Conservation (phyloP, 2,113 vertebrate species). For the Oreotrochilus melanogaster region DNA sequence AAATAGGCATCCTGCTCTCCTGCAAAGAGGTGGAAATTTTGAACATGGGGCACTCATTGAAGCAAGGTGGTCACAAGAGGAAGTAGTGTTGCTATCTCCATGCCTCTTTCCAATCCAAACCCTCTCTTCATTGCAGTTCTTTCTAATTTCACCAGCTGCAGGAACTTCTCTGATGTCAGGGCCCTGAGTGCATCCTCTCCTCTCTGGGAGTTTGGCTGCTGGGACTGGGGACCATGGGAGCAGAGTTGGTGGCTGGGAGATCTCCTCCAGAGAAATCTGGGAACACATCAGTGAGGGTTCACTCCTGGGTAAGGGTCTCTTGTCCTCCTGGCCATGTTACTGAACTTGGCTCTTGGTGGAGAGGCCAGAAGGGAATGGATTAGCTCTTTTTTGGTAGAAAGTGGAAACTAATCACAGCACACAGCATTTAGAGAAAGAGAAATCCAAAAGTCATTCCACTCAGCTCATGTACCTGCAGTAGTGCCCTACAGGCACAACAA, state of each 20-base stretch:
- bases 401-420: neutral
- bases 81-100: neutral
- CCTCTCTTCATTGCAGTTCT: neutral
- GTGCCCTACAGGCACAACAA: neutral
- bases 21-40: neutral
- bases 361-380: neutral
- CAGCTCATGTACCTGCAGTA: neutral
- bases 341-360: neutral
- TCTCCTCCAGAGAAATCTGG: neutral
- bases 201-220: neutral
- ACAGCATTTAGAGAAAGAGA: neutral
- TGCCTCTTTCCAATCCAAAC: neutral
- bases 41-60: neutral
- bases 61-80: neutral
- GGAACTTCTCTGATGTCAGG: neutral
- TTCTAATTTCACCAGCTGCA: neutral
- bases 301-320: neutral
- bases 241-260: neutral
- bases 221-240: fast-evolving
- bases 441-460: neutral
- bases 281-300: fast-evolving
- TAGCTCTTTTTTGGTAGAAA: neutral
- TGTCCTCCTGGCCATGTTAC: neutral
- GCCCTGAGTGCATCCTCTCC: neutral
- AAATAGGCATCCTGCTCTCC: neutral